Percentiles rank a stretch among this genome's conserved stretches.
These are phyloP conservation scores for Choloepus didactylus DNA, from an alignment of 2,797 vertebrate species.

Conservation along the genomic window DNA sequence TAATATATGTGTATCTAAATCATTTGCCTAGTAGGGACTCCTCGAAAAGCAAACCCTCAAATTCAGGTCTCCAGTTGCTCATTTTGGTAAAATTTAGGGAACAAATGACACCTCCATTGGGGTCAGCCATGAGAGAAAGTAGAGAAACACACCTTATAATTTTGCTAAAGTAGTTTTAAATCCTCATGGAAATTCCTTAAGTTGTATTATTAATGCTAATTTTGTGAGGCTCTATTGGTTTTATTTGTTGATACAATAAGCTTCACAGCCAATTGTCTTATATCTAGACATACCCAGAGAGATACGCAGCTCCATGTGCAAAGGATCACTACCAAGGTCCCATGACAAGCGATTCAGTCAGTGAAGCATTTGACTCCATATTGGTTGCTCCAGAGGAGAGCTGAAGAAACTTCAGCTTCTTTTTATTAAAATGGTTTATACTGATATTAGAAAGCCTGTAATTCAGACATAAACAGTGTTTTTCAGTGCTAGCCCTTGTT, in stretches of 20 bases:
- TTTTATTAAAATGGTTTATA: constrained; percentile 24
- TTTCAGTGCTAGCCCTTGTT: neutral
- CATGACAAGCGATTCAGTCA: neutral
- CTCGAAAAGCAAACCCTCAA: constrained; percentile 34
- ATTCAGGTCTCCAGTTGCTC: constrained; percentile 14
- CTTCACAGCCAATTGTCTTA: constrained; percentile 63
- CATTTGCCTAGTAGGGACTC: neutral
- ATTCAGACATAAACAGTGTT: constrained; percentile 12
- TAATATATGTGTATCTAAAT: neutral
- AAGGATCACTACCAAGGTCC: neutral
- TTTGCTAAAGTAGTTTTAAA: constrained; percentile 67
- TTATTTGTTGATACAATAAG: constrained; percentile 65
- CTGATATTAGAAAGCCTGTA: constrained; percentile 2
- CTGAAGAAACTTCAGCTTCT: constrained; percentile 19
- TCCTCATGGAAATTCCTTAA: constrained; percentile 64
- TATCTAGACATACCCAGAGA: constrained; percentile 39
- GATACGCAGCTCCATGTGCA: neutral
- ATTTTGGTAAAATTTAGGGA: constrained; percentile 66
- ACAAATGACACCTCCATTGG: neutral
- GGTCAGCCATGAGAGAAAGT: neutral
- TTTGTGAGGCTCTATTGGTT: constrained; percentile 69
- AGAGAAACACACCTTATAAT: neutral
- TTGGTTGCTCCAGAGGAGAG: neutral
- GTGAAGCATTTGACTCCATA: neutral
- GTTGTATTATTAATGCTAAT: constrained; percentile 29